phyloP scores from a whole-genome alignment of 2,888 invertebrate species.

The Temnothorax unifasciatus region DNA sequence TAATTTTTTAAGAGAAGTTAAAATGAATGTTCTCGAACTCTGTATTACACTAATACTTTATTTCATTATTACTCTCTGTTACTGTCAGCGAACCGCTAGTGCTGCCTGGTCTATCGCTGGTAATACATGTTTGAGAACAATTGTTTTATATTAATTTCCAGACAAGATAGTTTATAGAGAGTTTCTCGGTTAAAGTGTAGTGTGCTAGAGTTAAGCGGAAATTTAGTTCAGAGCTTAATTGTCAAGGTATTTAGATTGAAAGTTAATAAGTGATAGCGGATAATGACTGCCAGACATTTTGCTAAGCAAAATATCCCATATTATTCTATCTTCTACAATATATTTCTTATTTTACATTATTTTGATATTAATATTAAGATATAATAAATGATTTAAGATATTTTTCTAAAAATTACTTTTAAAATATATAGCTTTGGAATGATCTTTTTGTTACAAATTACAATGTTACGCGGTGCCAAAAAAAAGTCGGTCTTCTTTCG shows the following conservation, averaged over 20 bases:
- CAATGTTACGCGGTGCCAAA: not conserved
- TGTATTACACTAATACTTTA: slow-evolving; percentile 13
- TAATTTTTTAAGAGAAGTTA: not conserved
- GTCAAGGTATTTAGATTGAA: slow-evolving; percentile 22
- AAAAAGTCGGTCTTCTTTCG: not conserved
- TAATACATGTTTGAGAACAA: slow-evolving; percentile 27
- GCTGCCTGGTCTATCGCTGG: not conserved
- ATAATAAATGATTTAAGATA: not conserved
- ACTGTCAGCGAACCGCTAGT: not conserved
- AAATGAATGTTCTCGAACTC: slow-evolving; percentile 6
- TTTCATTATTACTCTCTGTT: not conserved
- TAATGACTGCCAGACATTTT: slow-evolving; percentile 4
- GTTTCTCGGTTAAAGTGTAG: slow-evolving; percentile 8
- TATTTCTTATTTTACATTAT: no score
- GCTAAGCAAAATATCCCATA: not conserved
- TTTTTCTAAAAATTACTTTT: not conserved
- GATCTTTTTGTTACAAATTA: slow-evolving; percentile 20
- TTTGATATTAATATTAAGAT: not conserved
- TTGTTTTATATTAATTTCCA: slow-evolving; percentile 35
- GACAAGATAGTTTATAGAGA: slow-evolving; percentile 16
- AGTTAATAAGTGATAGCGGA: slow-evolving; percentile 28
- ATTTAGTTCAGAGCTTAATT: slow-evolving; percentile 37
- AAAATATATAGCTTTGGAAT: not conserved
- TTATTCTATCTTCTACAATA: not conserved
- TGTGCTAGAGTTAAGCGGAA: slow-evolving; percentile 35